Conservation (phyloP, 2,113 vertebrate genomes). For the Panthera leo region DNA sequence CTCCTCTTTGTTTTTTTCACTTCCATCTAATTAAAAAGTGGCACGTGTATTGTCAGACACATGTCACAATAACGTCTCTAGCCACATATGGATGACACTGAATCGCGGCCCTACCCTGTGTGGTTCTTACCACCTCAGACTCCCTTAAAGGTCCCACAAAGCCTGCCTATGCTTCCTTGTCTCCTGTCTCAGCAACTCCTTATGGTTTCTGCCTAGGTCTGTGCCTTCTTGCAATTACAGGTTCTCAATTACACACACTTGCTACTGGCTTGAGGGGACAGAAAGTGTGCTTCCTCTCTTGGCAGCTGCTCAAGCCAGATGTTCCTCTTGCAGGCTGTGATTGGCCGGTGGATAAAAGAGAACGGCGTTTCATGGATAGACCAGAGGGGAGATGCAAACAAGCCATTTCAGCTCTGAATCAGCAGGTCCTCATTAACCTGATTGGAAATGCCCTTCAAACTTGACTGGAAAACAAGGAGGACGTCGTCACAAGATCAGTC, state of each 20-base stretch:
- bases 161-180: background rate
- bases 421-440: conserved; percentile 59
- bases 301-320: conserved; percentile 79
- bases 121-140: background rate
- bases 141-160: background rate
- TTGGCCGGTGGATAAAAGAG: conserved; percentile 50
- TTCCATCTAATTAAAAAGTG: background rate
- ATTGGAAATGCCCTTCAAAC: conserved; percentile 42
- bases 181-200: conserved; percentile 13
- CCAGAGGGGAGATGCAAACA: background rate
- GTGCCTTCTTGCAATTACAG: conserved; percentile 49
- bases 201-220: background rate
- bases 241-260: conserved; percentile 45
- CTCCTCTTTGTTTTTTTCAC: conserved; percentile 37
- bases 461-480: background rate
- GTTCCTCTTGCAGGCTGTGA: conserved; percentile 59
- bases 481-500: background rate
- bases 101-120: rapidly evolving
- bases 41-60: background rate
- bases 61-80: background rate
- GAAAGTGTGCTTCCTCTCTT: conserved; percentile 48
- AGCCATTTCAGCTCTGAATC: conserved; percentile 28
- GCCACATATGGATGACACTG: background rate
- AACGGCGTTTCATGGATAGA: background rate
- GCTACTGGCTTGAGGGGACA: conserved; percentile 61